Evolutionary conservation across 2,888 invertebrate genomes (phyloP).

Genomic region (Drosophila paranaensis): DNA sequence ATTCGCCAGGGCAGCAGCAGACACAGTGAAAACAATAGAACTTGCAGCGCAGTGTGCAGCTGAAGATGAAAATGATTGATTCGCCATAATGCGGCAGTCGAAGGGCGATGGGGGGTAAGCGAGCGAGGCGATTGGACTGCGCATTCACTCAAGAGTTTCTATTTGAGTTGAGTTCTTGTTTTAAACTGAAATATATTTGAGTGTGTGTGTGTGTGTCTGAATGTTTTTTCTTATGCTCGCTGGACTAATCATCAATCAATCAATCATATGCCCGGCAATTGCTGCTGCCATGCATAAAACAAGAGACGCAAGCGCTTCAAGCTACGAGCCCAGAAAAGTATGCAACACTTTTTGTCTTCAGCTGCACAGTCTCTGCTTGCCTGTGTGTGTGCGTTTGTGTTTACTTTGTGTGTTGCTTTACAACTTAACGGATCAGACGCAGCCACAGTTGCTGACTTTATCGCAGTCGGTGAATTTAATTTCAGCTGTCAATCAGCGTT

Average conservation of each 20-base stretch:
- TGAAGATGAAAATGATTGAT: conserved; percentile 76
- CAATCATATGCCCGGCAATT: conserved; percentile 67
- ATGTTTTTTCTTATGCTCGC: conserved; percentile 14
- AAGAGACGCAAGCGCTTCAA: conserved; percentile 49
- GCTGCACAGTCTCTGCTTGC: conserved; percentile 34
- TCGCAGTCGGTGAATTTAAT: conserved; percentile 50
- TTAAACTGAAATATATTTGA: conserved; percentile 44
- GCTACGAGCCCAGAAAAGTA: conserved; percentile 29
- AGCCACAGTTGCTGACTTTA: conserved; percentile 23
- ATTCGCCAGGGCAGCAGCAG: conserved; percentile 47
- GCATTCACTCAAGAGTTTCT: conserved; percentile 39
- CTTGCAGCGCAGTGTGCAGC: conserved; percentile 56
- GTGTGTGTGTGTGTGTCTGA: not conserved
- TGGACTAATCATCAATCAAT: conserved; percentile 75
- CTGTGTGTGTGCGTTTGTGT: conserved; percentile 1
- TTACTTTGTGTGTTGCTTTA: conserved; percentile 13
- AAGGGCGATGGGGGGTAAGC: not conserved
- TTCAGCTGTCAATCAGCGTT: conserved; percentile 66
- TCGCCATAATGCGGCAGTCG: conserved; percentile 58
- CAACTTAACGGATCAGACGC: conserved; percentile 32
- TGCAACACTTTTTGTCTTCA: conserved; percentile 39
- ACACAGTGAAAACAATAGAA: conserved; percentile 34
- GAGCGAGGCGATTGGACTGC: not conserved
- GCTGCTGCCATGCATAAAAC: conserved; percentile 59
- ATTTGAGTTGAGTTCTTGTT: conserved; percentile 65